phyloP scores from a whole-genome alignment of 2,888 invertebrate species.

The Aleiodes testaceus region DNA sequence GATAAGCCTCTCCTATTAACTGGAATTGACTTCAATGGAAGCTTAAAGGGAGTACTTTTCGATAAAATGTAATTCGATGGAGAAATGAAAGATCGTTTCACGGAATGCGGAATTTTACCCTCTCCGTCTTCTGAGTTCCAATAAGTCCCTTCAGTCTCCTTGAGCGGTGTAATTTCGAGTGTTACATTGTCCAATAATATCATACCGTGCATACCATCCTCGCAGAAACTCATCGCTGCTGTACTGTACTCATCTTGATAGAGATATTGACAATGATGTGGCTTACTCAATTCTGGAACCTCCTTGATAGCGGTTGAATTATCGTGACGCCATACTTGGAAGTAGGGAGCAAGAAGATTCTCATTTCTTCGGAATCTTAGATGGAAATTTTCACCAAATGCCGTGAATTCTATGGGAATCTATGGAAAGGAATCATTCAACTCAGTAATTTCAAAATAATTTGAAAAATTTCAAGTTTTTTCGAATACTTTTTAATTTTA shows the following conservation, averaged over 20 bases:
- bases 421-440: slow-evolving; percentile 47
- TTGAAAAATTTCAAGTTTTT: background rate
- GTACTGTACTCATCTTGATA: slow-evolving; percentile 76
- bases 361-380: slow-evolving; percentile 79
- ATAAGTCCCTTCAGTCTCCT: slow-evolving; percentile 41
- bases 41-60: slow-evolving; percentile 54
- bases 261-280: slow-evolving; percentile 79
- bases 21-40: slow-evolving; percentile 34
- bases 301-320: slow-evolving; percentile 67
- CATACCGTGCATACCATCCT: slow-evolving; percentile 79
- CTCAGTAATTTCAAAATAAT: background rate
- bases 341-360: slow-evolving; percentile 77
- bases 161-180: slow-evolving; percentile 81
- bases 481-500: background rate
- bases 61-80: slow-evolving; percentile 57
- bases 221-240: slow-evolving; percentile 82
- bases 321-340: slow-evolving; percentile 77
- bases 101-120: slow-evolving; percentile 74
- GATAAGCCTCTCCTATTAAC: slow-evolving; percentile 15
- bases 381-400: slow-evolving; percentile 73
- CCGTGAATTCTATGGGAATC: slow-evolving; percentile 64
- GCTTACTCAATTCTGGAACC: slow-evolving; percentile 59
- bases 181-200: slow-evolving; percentile 80
- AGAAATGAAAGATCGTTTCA: slow-evolving; percentile 75
- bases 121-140: slow-evolving; percentile 46